phyloP scores from a whole-genome alignment of 2,113 vertebrate species.

The Illadopsis cleaveri region DNA sequence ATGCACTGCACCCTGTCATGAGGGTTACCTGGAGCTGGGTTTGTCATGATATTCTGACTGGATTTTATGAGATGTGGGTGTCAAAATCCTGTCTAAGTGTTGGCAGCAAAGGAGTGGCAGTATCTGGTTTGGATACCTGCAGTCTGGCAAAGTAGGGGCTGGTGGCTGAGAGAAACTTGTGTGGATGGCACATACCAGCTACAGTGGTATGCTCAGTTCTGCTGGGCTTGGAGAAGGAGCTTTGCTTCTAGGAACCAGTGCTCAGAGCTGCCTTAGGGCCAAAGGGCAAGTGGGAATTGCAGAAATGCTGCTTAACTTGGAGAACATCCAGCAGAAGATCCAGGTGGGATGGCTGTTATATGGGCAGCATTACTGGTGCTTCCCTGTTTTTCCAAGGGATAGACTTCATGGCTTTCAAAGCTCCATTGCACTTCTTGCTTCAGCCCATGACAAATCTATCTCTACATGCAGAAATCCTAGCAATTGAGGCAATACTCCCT shows the following conservation, averaged over 20 bases:
- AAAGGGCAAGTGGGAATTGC: neutral
- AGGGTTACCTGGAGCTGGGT: neutral
- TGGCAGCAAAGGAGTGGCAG: neutral
- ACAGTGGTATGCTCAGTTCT: rapidly evolving
- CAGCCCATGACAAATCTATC: neutral
- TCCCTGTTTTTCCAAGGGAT: neutral
- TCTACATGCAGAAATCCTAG: neutral
- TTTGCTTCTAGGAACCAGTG: neutral
- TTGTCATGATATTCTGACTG: neutral
- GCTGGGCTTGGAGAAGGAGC: neutral
- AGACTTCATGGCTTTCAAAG: neutral
- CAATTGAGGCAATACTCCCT: neutral
- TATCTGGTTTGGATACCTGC: neutral
- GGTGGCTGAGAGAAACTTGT: neutral
- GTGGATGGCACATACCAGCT: neutral
- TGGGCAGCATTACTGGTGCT: neutral
- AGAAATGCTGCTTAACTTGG: neutral
- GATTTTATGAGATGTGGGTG: neutral
- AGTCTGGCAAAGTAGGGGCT: neutral
- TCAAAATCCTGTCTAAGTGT: neutral
- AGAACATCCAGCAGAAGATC: neutral
- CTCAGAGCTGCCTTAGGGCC: neutral
- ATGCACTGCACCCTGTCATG: neutral
- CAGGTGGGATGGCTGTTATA: no score
- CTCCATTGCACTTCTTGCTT: neutral